Percentiles rank a stretch among this genome's conserved stretches.
Conservation (phyloP, 2,113 vertebrate genomes). For the Nestor notabilis region DNA sequence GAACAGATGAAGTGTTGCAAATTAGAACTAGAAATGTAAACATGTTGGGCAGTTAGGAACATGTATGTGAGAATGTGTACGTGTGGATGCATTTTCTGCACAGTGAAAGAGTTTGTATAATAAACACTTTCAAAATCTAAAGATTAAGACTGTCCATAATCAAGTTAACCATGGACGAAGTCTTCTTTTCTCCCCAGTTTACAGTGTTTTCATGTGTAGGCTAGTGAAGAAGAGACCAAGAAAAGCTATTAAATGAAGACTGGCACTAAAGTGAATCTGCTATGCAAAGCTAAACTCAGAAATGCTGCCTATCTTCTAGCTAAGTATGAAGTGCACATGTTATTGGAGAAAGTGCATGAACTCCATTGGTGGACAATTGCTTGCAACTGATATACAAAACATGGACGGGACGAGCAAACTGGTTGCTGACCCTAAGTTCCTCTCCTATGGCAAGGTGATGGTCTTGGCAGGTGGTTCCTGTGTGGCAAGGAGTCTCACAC, state of each 20-base stretch:
- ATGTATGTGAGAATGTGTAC: not conserved
- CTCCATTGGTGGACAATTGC: not conserved
- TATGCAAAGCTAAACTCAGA: not conserved
- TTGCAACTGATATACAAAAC: not conserved
- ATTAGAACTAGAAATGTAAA: conserved; percentile 3
- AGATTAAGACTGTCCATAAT: not conserved
- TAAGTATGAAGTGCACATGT: not conserved
- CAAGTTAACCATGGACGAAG: not conserved
- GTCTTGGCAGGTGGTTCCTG: not conserved
- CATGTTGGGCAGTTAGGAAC: not conserved
- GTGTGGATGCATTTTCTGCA: not conserved
- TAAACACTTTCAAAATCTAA: not conserved
- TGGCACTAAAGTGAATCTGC: not conserved
- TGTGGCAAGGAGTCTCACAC: not conserved
- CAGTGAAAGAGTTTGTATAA: not conserved
- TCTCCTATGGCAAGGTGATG: not conserved
- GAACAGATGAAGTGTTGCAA: conserved; percentile 7
- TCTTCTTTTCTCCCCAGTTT: not conserved
- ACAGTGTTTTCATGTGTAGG: not conserved
- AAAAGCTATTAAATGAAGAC: not conserved
- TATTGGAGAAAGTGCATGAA: not conserved
- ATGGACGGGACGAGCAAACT: not conserved
- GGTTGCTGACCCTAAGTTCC: not conserved
- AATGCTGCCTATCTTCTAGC: not conserved
- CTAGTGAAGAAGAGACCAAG: not conserved